These are phyloP conservation scores for Ceyx cyanopectus DNA, from an alignment of 2,113 vertebrate genomes.

Conservation along the genomic window DNA sequence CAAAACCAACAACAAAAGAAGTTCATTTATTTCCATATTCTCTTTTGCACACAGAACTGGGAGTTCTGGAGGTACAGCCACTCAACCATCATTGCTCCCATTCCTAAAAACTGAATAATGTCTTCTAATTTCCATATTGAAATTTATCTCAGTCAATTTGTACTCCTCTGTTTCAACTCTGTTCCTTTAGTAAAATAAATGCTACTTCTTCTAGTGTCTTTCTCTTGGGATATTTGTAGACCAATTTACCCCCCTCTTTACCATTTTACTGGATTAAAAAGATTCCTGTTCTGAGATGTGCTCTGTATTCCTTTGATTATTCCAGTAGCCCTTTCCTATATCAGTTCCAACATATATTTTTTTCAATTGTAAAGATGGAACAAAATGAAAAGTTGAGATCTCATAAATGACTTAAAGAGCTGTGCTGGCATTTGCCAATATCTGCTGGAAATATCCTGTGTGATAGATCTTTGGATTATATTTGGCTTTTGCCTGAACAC, in stretches of 20 bases:
- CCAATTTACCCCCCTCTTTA: neutral
- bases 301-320: neutral
- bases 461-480: fast-evolving
- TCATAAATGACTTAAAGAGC: neutral
- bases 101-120: neutral
- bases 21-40: neutral
- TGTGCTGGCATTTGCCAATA: neutral
- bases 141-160: neutral
- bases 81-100: neutral
- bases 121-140: neutral
- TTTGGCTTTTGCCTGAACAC: neutral
- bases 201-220: neutral
- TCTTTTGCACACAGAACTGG: neutral
- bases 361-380: neutral
- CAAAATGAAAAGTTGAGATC: neutral
- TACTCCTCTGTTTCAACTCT: neutral
- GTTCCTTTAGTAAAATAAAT: neutral
- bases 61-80: neutral
- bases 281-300: neutral
- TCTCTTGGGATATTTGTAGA: neutral
- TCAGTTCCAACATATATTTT: neutral
- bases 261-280: neutral
- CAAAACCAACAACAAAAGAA: too few species aligned
- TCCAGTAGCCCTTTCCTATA: neutral
- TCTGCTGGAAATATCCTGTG: neutral